These are phyloP conservation scores for Onychostruthus taczanowskii DNA, from an alignment of 2,113 vertebrate species.

Conservation along the genomic window DNA sequence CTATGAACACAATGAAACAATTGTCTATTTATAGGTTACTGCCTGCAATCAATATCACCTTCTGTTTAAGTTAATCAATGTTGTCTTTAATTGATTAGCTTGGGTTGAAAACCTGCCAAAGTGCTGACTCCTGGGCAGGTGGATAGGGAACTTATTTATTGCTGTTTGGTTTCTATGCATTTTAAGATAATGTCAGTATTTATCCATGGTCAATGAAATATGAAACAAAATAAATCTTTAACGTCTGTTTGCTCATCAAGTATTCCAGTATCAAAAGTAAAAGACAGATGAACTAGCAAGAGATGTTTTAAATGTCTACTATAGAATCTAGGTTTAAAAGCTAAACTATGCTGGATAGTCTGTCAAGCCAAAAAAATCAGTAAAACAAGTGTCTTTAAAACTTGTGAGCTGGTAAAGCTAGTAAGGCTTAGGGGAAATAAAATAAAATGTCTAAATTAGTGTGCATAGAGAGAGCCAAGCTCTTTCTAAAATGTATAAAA, in stretches of 20 bases:
- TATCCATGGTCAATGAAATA: conserved; percentile 41
- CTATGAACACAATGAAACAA: conserved; percentile 48
- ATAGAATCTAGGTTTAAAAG: not conserved
- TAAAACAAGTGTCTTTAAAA: not conserved
- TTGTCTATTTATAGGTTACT: conserved; percentile 65
- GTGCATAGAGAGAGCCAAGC: not conserved
- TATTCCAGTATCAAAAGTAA: not conserved
- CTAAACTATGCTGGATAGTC: not conserved
- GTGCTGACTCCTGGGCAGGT: not conserved
- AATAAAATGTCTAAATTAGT: not conserved
- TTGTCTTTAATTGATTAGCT: conserved; percentile 70
- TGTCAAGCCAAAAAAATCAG: not conserved
- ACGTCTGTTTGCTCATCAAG: not conserved
- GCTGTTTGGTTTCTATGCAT: conserved; percentile 38
- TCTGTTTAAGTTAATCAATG: conserved; percentile 75
- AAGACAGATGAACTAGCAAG: not conserved
- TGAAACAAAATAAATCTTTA: conserved; percentile 3
- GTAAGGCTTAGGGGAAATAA: not conserved
- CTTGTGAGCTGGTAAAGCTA: not conserved
- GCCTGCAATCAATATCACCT: conserved; percentile 64
- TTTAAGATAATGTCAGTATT: conserved; percentile 33
- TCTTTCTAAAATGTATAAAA: conserved; percentile 4
- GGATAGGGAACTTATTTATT: conserved; percentile 29
- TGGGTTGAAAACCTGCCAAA: conserved; percentile 65
- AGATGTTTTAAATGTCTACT: not conserved